Base-by-base conservation (phyloP, 2,888 invertebrate species). In the Chrysotoxum bicinctum region DNA sequence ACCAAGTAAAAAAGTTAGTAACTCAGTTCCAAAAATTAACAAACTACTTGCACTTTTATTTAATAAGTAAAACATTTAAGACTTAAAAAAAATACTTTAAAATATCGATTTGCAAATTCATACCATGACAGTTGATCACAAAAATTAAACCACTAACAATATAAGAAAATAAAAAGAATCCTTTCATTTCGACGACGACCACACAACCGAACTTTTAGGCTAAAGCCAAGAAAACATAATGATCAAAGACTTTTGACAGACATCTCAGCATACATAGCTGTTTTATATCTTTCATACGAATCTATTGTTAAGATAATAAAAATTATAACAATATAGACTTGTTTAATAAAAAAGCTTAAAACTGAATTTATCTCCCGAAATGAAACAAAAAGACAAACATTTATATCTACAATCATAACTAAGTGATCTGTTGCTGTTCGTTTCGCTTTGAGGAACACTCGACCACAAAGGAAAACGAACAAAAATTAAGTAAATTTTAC, bases 271-370 rank as follows among this genome's bases (percentile, higher is more conserved):
- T 64, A 64, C 6, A 4, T 26, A n/a, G 62, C 64, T 30, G 19
- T 64, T 2, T 16, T 35, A 56, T 19, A n/a, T 21, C n/a, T n/a
- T 32, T 21, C 9, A n/a, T 23, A 23, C 37, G 8, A 37, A 58
- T 23, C 7, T 23, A 37, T 60, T 21, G 37, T 60, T 16, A 19
- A 62, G 43, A 43, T 43, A 62, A 40, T 60, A 60, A 23, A 35
- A 35, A 58, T 21, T 58, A 37, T 37, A 14, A 37, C 58, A 21
- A 35, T 35, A 32, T 19, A 58, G 58, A 58, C 58, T 16, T 58
- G 58, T 58, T 58, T 37, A 30, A 37, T 58, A 58, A 35, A 35
- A 35, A 32, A 56, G 56, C 56, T 56, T 35, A 35, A 58, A 58
- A 58, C 26, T 50, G 14, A 21, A 21, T 37, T 58, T 58, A 37